A percentile compares a stretch with the other conserved stretches of the same genome.
Conservation (phyloP, 2,113 vertebrate genomes). For the Silurus glanis region DNA sequence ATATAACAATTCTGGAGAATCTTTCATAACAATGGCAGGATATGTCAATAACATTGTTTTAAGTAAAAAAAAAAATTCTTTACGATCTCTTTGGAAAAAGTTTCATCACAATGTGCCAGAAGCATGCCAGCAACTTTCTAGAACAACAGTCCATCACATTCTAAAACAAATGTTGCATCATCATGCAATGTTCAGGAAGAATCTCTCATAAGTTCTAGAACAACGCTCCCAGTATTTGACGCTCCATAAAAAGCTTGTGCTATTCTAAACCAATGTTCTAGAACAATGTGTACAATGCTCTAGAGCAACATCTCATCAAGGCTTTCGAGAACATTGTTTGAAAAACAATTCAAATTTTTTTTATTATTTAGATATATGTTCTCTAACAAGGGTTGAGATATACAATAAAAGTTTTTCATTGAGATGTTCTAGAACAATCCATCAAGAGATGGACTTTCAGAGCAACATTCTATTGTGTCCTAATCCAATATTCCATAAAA, state of each 20-base stretch:
- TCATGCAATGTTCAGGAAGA: conserved; percentile 5
- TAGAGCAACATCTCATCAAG: neutral
- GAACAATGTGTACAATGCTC: neutral
- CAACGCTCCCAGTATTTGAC: neutral
- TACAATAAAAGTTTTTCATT: neutral
- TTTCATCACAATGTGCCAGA: neutral
- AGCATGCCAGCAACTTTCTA: neutral
- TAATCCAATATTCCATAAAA: neutral
- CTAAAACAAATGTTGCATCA: conserved; percentile 20
- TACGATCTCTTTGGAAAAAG: neutral
- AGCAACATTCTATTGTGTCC: neutral
- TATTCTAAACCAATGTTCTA: conserved; percentile 1
- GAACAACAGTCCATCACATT: neutral
- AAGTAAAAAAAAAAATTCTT: neutral
- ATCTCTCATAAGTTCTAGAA: neutral
- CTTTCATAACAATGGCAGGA: neutral
- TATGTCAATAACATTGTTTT: too few species aligned
- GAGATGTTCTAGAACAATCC: neutral
- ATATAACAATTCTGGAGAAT: neutral
- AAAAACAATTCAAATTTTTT: neutral
- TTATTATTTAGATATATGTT: conserved; percentile 12
- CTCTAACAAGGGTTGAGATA: neutral
- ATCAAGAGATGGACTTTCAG: neutral
- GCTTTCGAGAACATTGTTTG: neutral
- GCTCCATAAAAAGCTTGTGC: conserved; percentile 22